A percentile compares a stretch with the other conserved stretches of the same genome.
Conservation (phyloP, 2,113 vertebrate species). For the Microtus richardsoni region DNA sequence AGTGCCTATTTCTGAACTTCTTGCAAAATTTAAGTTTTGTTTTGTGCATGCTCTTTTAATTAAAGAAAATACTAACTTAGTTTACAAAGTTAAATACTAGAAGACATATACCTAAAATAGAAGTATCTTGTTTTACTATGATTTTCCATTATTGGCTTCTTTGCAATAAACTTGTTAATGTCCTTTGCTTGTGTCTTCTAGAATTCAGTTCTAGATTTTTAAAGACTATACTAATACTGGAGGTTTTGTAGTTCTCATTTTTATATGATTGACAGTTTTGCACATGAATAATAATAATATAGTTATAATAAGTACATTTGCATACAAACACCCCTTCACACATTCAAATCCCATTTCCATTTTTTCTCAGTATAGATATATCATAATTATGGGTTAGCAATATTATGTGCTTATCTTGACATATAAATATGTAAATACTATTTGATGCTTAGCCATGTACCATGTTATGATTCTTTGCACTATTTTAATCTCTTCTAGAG, state of each 20-base stretch:
- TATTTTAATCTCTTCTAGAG: too few relatives aligned
- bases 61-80: background rate
- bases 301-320: background rate
- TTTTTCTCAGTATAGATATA: background rate
- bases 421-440: background rate
- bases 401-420: background rate
- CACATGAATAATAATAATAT: background rate
- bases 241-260: background rate
- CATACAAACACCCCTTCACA: background rate
- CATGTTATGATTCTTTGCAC: too few relatives aligned
- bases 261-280: background rate
- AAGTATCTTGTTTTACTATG: background rate
- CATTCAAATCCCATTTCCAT: background rate
- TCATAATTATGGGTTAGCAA: background rate
- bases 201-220: background rate
- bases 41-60: background rate
- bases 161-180: background rate
- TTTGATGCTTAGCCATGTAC: too few relatives aligned
- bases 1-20: background rate
- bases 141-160: background rate
- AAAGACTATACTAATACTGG: background rate
- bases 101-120: background rate
- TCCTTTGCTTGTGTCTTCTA: background rate
- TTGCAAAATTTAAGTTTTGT: background rate
- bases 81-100: conserved; percentile 2